These are phyloP conservation scores for Cichladusa arquata DNA, from an alignment of 2,113 vertebrate genomes.

Conservation along the genomic window DNA sequence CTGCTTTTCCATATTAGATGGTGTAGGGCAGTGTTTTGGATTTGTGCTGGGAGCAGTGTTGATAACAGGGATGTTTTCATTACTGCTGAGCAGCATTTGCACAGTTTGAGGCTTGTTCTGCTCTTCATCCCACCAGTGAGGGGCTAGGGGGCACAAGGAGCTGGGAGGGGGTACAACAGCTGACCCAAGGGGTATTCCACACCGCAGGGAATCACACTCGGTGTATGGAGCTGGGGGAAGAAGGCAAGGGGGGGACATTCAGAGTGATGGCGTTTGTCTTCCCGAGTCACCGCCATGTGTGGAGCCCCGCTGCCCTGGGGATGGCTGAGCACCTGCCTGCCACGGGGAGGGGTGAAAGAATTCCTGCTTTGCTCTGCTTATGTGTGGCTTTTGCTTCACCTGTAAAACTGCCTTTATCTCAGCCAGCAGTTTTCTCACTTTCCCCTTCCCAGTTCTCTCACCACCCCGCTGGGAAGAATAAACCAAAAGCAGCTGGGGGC, in stretches of 20 bases:
- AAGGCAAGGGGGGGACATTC: not conserved
- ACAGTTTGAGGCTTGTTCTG: not conserved
- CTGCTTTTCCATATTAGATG: not conserved
- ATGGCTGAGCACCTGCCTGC: not conserved
- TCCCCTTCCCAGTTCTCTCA: not conserved
- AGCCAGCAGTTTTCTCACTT: not conserved
- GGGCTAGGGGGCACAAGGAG: not conserved
- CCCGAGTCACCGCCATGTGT: accelerated
- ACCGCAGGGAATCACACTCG: accelerated
- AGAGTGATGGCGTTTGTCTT: not conserved
- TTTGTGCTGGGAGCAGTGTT: not conserved
- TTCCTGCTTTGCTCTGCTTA: not conserved
- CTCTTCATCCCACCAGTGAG: not conserved
- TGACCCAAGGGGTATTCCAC: not conserved
- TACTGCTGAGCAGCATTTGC: not conserved
- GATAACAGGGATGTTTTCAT: not conserved
- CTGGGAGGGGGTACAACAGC: not conserved
- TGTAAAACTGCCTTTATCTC: not conserved
- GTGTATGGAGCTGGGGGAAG: not conserved
- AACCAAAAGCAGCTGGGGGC: not conserved
- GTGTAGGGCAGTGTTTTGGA: not conserved
- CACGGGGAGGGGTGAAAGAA: not conserved
- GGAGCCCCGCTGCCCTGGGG: not conserved
- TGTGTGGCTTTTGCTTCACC: not conserved
- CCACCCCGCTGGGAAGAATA: not conserved